Conservation (phyloP, 2,113 vertebrate genomes). For the Toxotes jaculatrix region DNA sequence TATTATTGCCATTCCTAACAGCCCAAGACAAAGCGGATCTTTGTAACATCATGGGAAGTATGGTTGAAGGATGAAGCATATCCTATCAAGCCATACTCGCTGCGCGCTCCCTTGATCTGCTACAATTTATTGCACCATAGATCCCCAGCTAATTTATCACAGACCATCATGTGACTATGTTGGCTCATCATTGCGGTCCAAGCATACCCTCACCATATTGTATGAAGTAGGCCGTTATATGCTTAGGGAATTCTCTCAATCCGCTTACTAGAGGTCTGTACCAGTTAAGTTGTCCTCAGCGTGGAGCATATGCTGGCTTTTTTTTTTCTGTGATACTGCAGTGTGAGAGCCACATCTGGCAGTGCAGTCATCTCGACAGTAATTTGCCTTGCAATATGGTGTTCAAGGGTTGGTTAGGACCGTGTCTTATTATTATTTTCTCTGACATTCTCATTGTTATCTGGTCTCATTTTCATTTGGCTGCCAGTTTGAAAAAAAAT, state of each 20-base stretch:
- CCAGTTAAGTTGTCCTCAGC: constrained; percentile 59
- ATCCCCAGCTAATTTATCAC: constrained; percentile 63
- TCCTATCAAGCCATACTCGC: constrained; percentile 22
- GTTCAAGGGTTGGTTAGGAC: constrained; percentile 44
- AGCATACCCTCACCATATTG: constrained; percentile 63
- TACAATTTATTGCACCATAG: constrained; percentile 45
- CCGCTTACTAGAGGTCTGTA: constrained; percentile 59
- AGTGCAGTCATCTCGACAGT: constrained; percentile 56
- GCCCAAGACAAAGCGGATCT: constrained; percentile 31
- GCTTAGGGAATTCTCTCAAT: constrained; percentile 66
- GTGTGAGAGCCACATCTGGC: constrained; percentile 70
- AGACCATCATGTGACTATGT: constrained; percentile 32
- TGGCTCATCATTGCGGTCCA: constrained; percentile 55
- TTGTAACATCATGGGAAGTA: constrained; percentile 20
- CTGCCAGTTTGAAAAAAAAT: neutral
- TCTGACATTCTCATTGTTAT: constrained; percentile 37
- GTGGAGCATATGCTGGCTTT: constrained; percentile 58
- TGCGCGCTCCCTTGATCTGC: constrained; percentile 42
- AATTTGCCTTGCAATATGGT: constrained; percentile 67
- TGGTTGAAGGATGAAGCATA: constrained; percentile 44
- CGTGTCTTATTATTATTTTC: constrained; percentile 43
- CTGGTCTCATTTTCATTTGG: constrained; percentile 21
- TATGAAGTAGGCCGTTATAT: constrained; percentile 47
- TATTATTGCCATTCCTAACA: constrained; percentile 26
- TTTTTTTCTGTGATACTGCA: constrained; percentile 40